Base-by-base conservation (phyloP, 2,113 vertebrate species). In the Perca schrenkii region DNA sequence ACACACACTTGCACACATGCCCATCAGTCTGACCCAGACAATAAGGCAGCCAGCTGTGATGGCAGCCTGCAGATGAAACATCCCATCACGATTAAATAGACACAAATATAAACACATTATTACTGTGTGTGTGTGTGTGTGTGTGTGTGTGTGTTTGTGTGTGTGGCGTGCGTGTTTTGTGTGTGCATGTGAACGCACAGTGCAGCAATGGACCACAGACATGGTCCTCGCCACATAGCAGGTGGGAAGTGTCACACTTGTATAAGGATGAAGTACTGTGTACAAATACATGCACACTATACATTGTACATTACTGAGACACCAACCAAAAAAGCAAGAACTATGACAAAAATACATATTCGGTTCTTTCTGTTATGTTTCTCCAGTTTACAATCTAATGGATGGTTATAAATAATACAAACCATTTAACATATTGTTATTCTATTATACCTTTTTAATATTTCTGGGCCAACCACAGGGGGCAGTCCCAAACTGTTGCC, bases 31-130 rank as follows among this genome's bases (percentile, higher is more conserved):
- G 96, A 94, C 95, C 96, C 96, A 96, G 96, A 97, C 96, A 97
- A 97, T 97, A 97, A 92, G 87, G 87, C 80, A 97, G 96, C 95
- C 94, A 82, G 96, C 96, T 96, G 95, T 97, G 98, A 98, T 97
- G 97, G 97, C 96, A 96, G 97, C 95, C 96, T 97, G 96, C 96
- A 96, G 97, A 99, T 97, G 97, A 99, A 98, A 97, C 96, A 94
- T 94, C 95, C 96, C 97, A 99, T 99, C 98, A 97, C 98, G 96
- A 98, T 96, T 97, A 98, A 97, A 97, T 96, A 96, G 97, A 97
- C 96, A 97, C 96, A 96, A 94, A 91, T 73, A 94, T 88, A 89
- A 88, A 94, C 96, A 96, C 93, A 96, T 96, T 95, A 95, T 95
- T 94, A 95, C 92, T 72, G 65, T 63, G 57, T 83, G 73, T 81